These are phyloP conservation scores for Sebastes aleutianus DNA, from an alignment of 2,797 vertebrate genomes.

Conservation along the genomic window DNA sequence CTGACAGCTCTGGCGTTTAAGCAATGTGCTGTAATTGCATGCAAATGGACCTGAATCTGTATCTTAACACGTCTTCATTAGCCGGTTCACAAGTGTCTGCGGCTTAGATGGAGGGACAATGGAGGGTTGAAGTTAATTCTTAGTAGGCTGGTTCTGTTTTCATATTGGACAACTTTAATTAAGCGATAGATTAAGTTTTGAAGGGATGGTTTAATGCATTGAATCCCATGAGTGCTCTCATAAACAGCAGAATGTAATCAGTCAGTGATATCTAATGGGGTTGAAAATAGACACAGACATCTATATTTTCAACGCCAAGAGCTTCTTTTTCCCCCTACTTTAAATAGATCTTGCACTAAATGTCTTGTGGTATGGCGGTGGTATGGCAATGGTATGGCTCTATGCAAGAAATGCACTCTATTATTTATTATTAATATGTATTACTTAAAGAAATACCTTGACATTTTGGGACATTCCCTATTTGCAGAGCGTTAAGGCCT, in stretches of 20 bases:
- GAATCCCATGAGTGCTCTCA: conserved; percentile 88
- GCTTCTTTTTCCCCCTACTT: neutral
- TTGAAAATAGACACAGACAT: conserved; percentile 85
- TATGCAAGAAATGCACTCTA: neutral
- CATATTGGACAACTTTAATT: conserved; percentile 92
- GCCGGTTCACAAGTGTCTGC: conserved; percentile 70
- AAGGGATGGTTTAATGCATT: conserved; percentile 85
- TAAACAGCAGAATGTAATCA: conserved; percentile 89
- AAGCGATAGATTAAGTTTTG: conserved; percentile 93
- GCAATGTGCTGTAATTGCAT: conserved; percentile 80
- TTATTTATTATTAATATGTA: neutral
- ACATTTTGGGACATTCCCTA: no score
- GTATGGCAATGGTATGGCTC: neutral
- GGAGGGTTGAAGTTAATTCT: conserved; percentile 84
- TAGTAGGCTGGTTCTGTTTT: conserved; percentile 86
- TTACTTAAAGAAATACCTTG: neutral
- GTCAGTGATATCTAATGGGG: conserved; percentile 88
- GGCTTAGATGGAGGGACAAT: conserved; percentile 75
- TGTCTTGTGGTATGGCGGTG: neutral
- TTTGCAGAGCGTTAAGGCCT: no score
- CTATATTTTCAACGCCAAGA: conserved; percentile 37
- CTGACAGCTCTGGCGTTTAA: conserved; percentile 80
- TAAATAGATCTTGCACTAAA: conserved; percentile 14
- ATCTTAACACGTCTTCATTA: conserved; percentile 87
- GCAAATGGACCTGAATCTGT: conserved; percentile 76